Conservation (phyloP, 2,797 vertebrate genomes). For the Acropternis orthonyx region DNA sequence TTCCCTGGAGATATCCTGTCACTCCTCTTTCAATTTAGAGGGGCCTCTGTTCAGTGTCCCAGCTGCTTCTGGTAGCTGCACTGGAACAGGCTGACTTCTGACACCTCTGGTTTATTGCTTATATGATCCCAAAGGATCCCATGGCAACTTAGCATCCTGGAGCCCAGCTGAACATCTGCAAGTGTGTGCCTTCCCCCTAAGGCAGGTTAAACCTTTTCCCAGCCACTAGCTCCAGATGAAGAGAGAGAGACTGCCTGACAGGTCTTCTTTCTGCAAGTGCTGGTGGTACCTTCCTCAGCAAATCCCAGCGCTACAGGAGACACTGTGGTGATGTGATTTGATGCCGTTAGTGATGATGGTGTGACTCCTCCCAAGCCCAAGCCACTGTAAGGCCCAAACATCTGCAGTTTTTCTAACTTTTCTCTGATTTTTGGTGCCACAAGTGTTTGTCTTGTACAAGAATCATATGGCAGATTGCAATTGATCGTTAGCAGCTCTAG, state of each 20-base stretch:
- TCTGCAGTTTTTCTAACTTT: neutral
- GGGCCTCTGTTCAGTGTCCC: neutral
- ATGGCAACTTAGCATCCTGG: neutral
- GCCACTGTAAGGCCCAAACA: neutral
- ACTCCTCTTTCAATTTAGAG: neutral
- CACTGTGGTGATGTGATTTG: fast-evolving
- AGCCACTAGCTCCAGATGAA: neutral
- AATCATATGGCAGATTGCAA: neutral
- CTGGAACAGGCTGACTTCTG: neutral
- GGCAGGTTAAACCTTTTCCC: neutral
- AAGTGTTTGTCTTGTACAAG: neutral
- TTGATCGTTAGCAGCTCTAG: neutral
- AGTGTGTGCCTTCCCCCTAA: neutral
- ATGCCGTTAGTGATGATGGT: neutral
- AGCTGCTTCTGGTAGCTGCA: neutral
- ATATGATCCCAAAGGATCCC: neutral
- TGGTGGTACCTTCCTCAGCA: neutral
- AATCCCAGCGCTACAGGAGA: neutral
- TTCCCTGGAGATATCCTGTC: neutral
- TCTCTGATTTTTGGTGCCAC: neutral
- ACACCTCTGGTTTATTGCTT: neutral
- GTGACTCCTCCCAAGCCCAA: neutral
- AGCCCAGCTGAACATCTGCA: neutral
- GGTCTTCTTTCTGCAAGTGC: neutral
- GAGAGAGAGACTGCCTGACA: neutral